Percentiles rank a stretch among this genome's conserved stretches.
These are phyloP conservation scores for Thinocorus orbignyianus DNA, from an alignment of 2,113 vertebrate genomes.

Conservation along the genomic window DNA sequence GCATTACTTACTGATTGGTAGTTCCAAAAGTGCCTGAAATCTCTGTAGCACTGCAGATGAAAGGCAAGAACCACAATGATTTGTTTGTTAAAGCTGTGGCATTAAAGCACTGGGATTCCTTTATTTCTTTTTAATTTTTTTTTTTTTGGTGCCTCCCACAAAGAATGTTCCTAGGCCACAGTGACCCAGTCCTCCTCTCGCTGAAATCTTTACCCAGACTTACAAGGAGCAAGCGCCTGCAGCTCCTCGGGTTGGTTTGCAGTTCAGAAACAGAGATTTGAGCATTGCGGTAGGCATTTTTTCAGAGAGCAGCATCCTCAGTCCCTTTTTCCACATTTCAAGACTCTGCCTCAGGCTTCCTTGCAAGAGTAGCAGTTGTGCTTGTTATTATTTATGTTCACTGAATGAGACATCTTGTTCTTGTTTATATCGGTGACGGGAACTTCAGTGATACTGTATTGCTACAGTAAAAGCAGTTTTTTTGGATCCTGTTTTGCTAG, in stretches of 20 bases:
- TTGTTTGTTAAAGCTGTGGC: background rate
- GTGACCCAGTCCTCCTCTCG: background rate
- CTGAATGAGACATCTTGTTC: background rate
- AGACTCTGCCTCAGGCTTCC: background rate
- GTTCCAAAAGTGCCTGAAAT: background rate
- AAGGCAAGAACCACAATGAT: background rate
- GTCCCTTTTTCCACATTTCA: background rate
- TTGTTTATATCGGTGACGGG: background rate
- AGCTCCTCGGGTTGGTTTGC: background rate
- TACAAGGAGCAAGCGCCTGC: background rate
- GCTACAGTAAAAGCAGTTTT: background rate
- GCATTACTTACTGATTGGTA: background rate
- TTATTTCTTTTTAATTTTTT: no score
- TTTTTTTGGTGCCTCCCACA: accelerated
- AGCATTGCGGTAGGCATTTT: background rate
- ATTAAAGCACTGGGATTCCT: background rate
- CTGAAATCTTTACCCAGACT: background rate
- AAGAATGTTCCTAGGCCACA: background rate
- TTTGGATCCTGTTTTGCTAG: background rate
- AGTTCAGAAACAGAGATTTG: background rate
- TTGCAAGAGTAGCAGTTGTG: background rate
- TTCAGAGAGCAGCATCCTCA: background rate
- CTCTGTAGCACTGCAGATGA: background rate
- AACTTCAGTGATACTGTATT: background rate
- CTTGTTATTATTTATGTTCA: slow-evolving; percentile 31